These are phyloP conservation scores for Aspidoscelis tigris DNA, from an alignment of 2,113 vertebrate species.

Conservation along the genomic window DNA sequence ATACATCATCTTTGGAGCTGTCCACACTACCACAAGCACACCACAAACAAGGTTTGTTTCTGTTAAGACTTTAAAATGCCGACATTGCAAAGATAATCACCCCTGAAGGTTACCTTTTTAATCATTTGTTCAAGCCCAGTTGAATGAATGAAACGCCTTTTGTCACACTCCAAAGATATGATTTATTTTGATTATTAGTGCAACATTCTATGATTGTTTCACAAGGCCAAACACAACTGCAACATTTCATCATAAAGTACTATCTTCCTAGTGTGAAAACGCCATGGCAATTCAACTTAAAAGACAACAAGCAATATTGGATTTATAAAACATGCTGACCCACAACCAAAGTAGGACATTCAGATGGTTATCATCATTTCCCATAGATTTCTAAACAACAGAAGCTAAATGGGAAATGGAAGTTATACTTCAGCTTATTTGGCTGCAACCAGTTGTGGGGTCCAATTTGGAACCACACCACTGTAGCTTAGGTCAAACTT, in stretches of 20 bases:
- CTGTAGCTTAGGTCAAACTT: too few relatives aligned
- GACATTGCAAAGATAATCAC: too few relatives aligned
- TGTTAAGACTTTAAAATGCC: background rate
- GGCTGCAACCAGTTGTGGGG: too few relatives aligned
- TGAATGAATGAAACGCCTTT: background rate
- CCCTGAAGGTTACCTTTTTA: background rate
- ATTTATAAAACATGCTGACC: background rate
- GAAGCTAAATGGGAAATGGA: background rate
- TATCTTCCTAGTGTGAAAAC: background rate
- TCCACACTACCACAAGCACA: background rate
- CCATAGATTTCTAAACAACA: background rate
- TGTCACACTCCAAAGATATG: background rate
- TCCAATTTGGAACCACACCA: too few relatives aligned
- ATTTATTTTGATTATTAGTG: too few relatives aligned
- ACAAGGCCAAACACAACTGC: background rate
- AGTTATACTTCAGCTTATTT: too few relatives aligned
- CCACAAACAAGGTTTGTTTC: background rate
- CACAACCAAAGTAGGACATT: background rate
- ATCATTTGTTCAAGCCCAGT: background rate
- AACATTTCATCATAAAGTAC: background rate
- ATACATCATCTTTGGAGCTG: background rate
- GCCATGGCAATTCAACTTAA: background rate
- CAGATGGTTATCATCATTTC: background rate
- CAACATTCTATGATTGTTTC: background rate
- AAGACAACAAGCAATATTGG: background rate